Evolutionary conservation across 2,797 vertebrate genomes (phyloP), one percentile per base, ranked within the genome.

Genomic region (Eutrigla gurnardus): DNA sequence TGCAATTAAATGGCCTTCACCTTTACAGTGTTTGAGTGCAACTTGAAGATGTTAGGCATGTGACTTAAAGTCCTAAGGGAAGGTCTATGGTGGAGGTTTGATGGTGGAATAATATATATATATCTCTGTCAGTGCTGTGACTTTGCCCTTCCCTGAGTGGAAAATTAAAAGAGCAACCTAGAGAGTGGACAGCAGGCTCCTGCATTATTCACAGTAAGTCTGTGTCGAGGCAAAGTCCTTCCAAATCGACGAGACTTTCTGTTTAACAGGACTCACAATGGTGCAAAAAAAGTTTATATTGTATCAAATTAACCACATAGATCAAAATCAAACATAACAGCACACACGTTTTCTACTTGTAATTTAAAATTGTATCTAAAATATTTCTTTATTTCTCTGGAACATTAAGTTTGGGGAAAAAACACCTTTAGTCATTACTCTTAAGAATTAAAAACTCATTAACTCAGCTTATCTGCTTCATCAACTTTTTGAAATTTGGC

Each of bases 171-270:
- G 37, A 75, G 39, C 36, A 71, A 53, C 50, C 40, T 13, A 6
- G 37, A 67, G 17, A 63, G 15, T n/a, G 15, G 49, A 78, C 57
- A 67, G 70, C 46, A 32, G 58, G 57, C 47, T 71, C 4, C 53
- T 65, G 40, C 61, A 75, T 82, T 63, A 80, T 80, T 82, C 54
- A 82, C 52, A 55, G 6, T 8, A 7, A 47, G 6, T 59, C n/a
- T 65, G 37, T 73, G 10, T 52, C 12, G 7, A 61, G 32, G 32
- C 36, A 71, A 68, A 54, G 17, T 66, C 36, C 36, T 50, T 73
- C 47, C 5, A 64, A 47, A 42, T 50, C 36, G 37, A 60, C 33
- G 32, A 45, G 12, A 62, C 57, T 25, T 50, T 36, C 9, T 45
- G 67, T 47, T 14, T 37, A 4, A 39, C 12, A 25, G 25, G 25